Base-by-base conservation (phyloP, 1,140 invertebrate genomes). In the Anastrepha obliqua region DNA sequence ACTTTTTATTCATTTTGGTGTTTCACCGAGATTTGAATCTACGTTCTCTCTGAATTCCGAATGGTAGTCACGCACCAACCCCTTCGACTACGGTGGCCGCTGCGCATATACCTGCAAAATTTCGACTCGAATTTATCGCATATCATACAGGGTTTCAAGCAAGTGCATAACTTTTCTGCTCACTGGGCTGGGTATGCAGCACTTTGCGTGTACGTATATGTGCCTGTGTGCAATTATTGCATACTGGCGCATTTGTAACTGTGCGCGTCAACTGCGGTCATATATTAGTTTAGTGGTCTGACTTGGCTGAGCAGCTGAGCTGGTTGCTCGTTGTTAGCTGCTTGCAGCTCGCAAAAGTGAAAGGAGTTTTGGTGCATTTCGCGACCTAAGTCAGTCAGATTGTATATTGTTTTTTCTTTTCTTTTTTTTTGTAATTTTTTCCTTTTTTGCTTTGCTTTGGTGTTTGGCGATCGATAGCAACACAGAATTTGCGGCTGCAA, bases 321-420 rank as follows among this genome's bases (percentile, higher is more conserved):
- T 47, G 13, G 42, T 55, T 81, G 17, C n/a, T 29, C 8, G 3
- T 29, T 81, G 74, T 29, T 29, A 3, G 74, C n/a, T 81, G 74
- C 74, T n/a, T 81, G 74, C 51, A 81, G 74, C 74, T 20, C 74
- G 17, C 74, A 81, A 81, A 81, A 81, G 74, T 81, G 74, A 81
- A 81, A 81, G 74, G 74, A 81, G 74, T 81, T 81, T 81, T 81
- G 51, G 51, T 55, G 74, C 47, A 55, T 81, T 81, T 51, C n/a
- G n/a, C 74, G 42, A 67, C 20, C 11, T 29, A 29, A 67, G 65
- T 74, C 9, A 64, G 17, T 5, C 29, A 29, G 39, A 44, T 47
- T 74, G 3, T 62, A 13, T n/a, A 62, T 17, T 62, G 11, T 62
- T 11, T 15, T 62, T 62, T 62, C 9, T 67, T 67, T 39, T 67